These are phyloP conservation scores for Engystomops pustulosus DNA, from an alignment of 2,113 vertebrate species.

Conservation along the genomic window DNA sequence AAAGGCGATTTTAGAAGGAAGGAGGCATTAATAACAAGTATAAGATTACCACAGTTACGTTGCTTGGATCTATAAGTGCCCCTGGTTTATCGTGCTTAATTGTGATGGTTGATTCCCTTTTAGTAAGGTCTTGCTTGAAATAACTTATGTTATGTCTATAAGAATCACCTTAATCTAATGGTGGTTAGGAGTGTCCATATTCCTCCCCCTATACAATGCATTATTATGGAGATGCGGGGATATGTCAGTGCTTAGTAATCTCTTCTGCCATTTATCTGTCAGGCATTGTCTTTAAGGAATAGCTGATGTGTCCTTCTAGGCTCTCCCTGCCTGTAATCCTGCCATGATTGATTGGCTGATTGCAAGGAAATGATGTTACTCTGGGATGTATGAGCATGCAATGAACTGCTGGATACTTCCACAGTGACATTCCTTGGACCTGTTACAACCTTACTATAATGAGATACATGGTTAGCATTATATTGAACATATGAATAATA, in stretches of 20 bases:
- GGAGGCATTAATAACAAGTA: too few relatives aligned
- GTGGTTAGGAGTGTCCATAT: neutral
- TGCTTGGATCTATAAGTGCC: too few relatives aligned
- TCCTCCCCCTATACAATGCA: neutral
- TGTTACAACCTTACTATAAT: neutral
- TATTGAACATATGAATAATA: too few relatives aligned
- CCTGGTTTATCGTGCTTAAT: too few relatives aligned
- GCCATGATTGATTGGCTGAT: constrained; percentile 37
- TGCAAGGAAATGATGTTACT: constrained; percentile 39
- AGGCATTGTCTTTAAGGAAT: neutral
- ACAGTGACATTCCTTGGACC: constrained; percentile 1
- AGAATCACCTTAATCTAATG: neutral
- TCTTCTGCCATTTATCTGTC: constrained; percentile 39
- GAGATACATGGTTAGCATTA: constrained; percentile 1
- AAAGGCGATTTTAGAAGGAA: too few relatives aligned
- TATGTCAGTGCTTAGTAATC: constrained; percentile 26
- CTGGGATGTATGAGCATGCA: constrained; percentile 17
- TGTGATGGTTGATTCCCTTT: too few relatives aligned
- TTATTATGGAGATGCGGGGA: neutral
- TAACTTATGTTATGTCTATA: too few relatives aligned
- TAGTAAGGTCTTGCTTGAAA: too few relatives aligned
- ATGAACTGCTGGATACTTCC: neutral
- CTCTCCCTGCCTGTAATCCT: constrained; percentile 22
- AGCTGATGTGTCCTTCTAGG: constrained; percentile 26
- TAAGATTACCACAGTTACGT: too few relatives aligned